Percentiles rank a stretch among this genome's conserved stretches.
phyloP scores from a whole-genome alignment of 2,888 invertebrate species.

The Drosophila emarginata region DNA sequence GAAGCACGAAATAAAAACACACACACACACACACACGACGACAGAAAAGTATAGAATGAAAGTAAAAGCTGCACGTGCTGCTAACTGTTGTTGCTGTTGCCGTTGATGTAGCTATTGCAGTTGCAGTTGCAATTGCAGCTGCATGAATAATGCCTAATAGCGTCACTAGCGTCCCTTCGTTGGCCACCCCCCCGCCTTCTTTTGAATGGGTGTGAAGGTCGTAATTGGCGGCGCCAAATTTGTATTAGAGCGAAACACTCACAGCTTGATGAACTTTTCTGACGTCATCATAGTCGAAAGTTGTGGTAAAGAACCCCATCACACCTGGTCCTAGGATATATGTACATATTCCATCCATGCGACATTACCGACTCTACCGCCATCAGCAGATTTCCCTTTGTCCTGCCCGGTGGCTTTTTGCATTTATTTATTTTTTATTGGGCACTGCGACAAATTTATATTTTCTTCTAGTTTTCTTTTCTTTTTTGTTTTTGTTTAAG shows the following conservation, averaged over 20 bases:
- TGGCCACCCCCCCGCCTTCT: background rate
- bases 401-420: slow-evolving; percentile 35
- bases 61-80: slow-evolving; percentile 66
- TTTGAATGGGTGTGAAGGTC: slow-evolving; percentile 16
- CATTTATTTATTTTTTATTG: slow-evolving; percentile 77
- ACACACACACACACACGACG: background rate
- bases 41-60: slow-evolving; percentile 46
- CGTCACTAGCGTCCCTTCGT: background rate
- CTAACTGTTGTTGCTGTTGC: slow-evolving; percentile 7
- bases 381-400: slow-evolving; percentile 18
- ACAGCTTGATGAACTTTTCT: slow-evolving; percentile 41
- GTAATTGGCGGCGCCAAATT: slow-evolving; percentile 53
- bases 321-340: slow-evolving; percentile 5
- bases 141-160: slow-evolving; percentile 68
- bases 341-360: background rate
- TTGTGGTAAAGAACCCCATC: background rate
- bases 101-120: slow-evolving; percentile 22
- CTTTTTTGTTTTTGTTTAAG: background rate
- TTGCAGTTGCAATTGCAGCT: slow-evolving; percentile 56
- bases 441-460: slow-evolving; percentile 62
- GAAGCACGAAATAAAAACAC: slow-evolving; percentile 63
- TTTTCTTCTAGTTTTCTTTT: background rate
- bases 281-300: slow-evolving; percentile 43
- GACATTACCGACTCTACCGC: background rate
- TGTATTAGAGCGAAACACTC: slow-evolving; percentile 42